These are phyloP conservation scores for Platycnemis pennipes DNA, from an alignment of 2,888 invertebrate genomes.

Conservation along the genomic window DNA sequence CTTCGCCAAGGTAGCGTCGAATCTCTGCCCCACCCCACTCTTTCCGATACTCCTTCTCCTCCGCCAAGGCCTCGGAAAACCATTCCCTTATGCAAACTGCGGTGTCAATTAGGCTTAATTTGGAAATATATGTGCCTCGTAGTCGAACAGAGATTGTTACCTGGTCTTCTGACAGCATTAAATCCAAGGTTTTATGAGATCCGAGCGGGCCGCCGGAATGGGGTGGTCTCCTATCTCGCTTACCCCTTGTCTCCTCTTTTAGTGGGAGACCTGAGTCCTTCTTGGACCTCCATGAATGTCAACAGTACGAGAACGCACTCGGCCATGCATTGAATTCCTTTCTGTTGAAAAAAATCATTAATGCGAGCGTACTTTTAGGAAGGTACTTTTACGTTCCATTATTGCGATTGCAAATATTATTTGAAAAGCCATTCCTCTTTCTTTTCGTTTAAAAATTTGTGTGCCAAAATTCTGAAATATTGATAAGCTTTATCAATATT, in stretches of 20 bases:
- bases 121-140: conserved; percentile 68
- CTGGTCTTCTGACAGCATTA: conserved; percentile 56
- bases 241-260: not conserved
- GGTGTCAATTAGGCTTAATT: conserved; percentile 65
- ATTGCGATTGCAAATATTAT: too few relatives aligned
- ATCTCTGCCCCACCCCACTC: not conserved
- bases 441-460: too few relatives aligned
- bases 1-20: not conserved
- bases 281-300: not conserved
- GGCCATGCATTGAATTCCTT: too few relatives aligned
- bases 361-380: too few relatives aligned
- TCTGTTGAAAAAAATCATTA: too few relatives aligned
- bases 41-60: not conserved
- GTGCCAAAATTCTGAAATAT: too few relatives aligned
- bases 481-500: too few relatives aligned
- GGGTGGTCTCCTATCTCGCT: not conserved
- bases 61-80: not conserved
- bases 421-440: too few relatives aligned
- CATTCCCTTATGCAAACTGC: conserved; percentile 60
- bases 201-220: not conserved
- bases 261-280: not conserved
- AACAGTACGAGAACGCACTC: not conserved
- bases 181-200: conserved; percentile 52
- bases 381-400: too few relatives aligned
- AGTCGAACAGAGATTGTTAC: conserved; percentile 66